Conservation (phyloP, 2,888 invertebrate genomes). For the Drosophila limbata region DNA sequence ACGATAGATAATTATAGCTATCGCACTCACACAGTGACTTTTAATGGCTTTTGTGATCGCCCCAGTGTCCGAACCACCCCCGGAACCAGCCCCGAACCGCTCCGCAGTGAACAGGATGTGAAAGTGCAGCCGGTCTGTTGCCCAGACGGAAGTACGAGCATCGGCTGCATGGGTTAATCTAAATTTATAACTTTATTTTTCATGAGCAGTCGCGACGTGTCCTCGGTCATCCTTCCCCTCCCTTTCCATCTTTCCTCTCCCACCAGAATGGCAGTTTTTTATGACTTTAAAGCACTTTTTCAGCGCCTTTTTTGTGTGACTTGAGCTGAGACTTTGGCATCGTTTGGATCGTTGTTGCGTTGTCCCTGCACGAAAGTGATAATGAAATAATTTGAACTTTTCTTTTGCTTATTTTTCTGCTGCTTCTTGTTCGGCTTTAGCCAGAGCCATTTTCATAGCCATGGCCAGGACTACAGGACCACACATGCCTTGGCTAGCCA, state of each 20-base stretch:
- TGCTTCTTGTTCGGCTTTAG: conserved; percentile 32
- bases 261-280: background rate
- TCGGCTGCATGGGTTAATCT: conserved; percentile 72
- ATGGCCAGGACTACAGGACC: conserved; percentile 9
- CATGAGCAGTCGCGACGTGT: conserved; percentile 47
- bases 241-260: background rate
- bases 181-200: conserved; percentile 80
- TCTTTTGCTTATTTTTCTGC: conserved; percentile 49
- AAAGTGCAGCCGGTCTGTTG: conserved; percentile 29
- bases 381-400: conserved; percentile 82
- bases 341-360: conserved; percentile 16
- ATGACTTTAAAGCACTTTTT: conserved; percentile 49
- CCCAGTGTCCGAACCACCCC: conserved; percentile 3
- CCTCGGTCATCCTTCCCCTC: conserved; percentile 3
- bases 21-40: conserved; percentile 61
- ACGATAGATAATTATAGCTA: conserved; percentile 75
- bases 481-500: conserved; percentile 35
- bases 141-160: conserved; percentile 33
- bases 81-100: background rate
- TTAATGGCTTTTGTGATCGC: conserved; percentile 74
- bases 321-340: conserved; percentile 28
- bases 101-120: background rate
- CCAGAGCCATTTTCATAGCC: conserved; percentile 24
- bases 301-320: conserved; percentile 31
- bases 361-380: conserved; percentile 73